phyloP scores from a whole-genome alignment of 2,113 vertebrate species.

The Helogale parvula region DNA sequence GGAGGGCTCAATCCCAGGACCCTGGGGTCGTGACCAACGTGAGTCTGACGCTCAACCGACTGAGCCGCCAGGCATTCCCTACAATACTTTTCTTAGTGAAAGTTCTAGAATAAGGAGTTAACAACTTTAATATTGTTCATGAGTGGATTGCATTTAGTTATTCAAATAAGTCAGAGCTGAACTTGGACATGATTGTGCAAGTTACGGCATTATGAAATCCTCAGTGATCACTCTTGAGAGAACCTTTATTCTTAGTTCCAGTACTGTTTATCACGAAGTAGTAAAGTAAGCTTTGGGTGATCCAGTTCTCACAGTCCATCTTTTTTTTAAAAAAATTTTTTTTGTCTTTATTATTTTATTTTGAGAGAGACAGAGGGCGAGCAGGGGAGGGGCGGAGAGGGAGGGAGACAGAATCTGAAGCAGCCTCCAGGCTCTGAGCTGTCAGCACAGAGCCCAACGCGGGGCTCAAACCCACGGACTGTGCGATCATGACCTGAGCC shows the following conservation, averaged over 20 bases:
- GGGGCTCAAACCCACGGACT: no score
- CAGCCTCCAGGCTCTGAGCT: no score
- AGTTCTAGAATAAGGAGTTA: not conserved
- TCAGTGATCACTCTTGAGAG: not conserved
- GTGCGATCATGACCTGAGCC: no score
- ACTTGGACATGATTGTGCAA: slow-evolving; percentile 1
- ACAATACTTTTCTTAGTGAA: not conserved
- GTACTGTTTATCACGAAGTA: not conserved
- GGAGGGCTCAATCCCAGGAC: no score
- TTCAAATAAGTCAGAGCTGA: slow-evolving; percentile 9
- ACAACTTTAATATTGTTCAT: not conserved
- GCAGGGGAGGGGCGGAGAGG: no score
- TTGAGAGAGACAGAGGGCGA: no score
- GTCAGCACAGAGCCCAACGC: no score
- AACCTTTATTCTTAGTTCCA: not conserved
- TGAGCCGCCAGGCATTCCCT: no score
- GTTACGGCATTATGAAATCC: not conserved
- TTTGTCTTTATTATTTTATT: no score
- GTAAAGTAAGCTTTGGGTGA: not conserved
- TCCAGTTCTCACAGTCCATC: not conserved
- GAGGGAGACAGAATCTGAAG: no score
- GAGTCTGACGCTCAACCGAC: no score
- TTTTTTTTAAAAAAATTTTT: not conserved
- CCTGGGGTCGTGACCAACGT: no score
- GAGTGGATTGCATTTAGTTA: not conserved